These are phyloP conservation scores for Dendronephthya gigantea DNA, from an alignment of 64 coral and sea anemone species.

Conservation along the genomic window DNA sequence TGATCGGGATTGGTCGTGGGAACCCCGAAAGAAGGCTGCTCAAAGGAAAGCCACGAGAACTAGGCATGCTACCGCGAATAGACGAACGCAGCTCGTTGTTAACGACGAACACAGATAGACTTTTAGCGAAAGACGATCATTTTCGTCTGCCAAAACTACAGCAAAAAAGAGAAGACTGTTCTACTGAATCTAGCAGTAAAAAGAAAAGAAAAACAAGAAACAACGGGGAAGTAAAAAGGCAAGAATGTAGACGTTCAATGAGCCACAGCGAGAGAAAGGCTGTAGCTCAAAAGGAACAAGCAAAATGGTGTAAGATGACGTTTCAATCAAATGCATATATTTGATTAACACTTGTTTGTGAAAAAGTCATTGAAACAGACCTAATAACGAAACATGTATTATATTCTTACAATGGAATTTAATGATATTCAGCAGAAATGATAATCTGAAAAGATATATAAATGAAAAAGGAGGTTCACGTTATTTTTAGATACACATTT, in stretches of 20 bases:
- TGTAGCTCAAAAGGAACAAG: background rate
- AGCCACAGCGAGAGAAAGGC: background rate
- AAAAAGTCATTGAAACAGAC: background rate
- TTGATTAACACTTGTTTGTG: background rate
- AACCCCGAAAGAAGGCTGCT: background rate
- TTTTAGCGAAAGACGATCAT: background rate
- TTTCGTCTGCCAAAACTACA: constrained; percentile 1
- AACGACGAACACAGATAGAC: background rate
- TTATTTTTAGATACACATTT: too few relatives aligned
- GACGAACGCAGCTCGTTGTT: background rate
- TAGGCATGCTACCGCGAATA: background rate
- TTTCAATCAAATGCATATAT: constrained; percentile 2
- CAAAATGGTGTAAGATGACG: constrained; percentile 14
- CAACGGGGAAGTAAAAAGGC: background rate
- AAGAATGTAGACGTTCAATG: background rate
- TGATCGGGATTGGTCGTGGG: background rate
- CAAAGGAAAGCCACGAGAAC: background rate
- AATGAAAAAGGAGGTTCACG: too few relatives aligned
- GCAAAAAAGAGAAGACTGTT: background rate
- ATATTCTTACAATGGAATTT: background rate
- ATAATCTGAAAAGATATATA: too few relatives aligned
- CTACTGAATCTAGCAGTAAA: background rate
- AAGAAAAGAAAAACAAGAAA: background rate
- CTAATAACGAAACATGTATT: too few relatives aligned
- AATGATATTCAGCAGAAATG: too few relatives aligned